Conservation (phyloP, 1,140 invertebrate species). For the Psix sp. region DNA sequence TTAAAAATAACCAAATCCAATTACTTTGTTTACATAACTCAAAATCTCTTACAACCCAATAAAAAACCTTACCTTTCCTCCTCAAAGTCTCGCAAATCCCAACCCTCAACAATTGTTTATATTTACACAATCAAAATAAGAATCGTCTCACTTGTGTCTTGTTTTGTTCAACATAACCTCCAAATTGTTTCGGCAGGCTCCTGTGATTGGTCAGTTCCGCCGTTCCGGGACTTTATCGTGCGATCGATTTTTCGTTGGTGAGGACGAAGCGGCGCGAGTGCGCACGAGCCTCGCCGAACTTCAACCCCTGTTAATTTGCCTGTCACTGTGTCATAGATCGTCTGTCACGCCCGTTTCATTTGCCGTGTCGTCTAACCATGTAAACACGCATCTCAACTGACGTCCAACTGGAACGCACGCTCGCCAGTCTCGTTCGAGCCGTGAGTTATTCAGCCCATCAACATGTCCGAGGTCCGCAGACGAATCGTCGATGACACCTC, state of each 20-base stretch:
- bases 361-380: slow-evolving; percentile 38
- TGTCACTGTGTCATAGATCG: slow-evolving; percentile 30
- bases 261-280: slow-evolving; percentile 21
- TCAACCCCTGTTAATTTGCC: slow-evolving; percentile 33
- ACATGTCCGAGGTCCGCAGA: slow-evolving; percentile 51
- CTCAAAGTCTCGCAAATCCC: too few relatives aligned
- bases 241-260: slow-evolving; percentile 22
- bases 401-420: slow-evolving; percentile 6
- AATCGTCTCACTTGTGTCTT: too few relatives aligned
- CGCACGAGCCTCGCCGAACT: slow-evolving; percentile 30
- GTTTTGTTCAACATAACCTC: too few relatives aligned
- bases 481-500: slow-evolving; percentile 51
- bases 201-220: too few relatives aligned
- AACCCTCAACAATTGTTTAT: too few relatives aligned
- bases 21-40: too few relatives aligned
- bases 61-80: too few relatives aligned
- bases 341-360: slow-evolving; percentile 50
- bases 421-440: slow-evolving; percentile 8
- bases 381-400: slow-evolving; percentile 32
- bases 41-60: too few relatives aligned
- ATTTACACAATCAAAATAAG: too few relatives aligned
- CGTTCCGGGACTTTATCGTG: too few relatives aligned
- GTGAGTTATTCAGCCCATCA: neutral
- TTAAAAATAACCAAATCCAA: too few relatives aligned
- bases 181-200: too few relatives aligned